phyloP scores from a whole-genome alignment of 2,888 invertebrate species.

The Xestobium rufovillosum region DNA sequence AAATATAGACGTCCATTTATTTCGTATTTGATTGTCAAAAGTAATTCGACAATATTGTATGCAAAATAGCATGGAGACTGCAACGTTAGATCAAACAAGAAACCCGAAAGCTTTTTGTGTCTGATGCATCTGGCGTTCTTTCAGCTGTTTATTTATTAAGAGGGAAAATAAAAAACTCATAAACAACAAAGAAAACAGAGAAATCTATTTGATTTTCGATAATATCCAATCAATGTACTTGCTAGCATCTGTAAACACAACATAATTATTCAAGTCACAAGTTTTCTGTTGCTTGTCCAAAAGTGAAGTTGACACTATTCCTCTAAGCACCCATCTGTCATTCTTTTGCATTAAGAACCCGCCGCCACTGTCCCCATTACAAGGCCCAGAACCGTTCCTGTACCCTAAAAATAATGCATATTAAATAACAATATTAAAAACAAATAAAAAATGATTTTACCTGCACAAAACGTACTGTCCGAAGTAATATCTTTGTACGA shows the following conservation, averaged over 20 bases:
- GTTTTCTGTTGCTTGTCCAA: conserved; percentile 11
- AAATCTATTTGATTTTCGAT: conserved; percentile 23
- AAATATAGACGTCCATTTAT: too few relatives aligned
- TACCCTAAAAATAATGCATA: conserved; percentile 14
- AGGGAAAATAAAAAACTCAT: too few relatives aligned
- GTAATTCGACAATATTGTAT: too few relatives aligned
- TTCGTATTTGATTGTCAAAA: too few relatives aligned
- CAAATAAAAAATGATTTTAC: conserved; percentile 19
- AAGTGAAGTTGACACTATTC: conserved; percentile 21
- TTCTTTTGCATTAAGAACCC: conserved; percentile 17
- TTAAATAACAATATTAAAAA: too few relatives aligned
- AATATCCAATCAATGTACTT: conserved; percentile 20
- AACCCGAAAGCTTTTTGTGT: too few relatives aligned
- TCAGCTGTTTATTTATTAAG: too few relatives aligned
- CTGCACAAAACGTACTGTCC: conserved; percentile 41
- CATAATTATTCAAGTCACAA: conserved; percentile 21
- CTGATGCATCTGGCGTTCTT: too few relatives aligned
- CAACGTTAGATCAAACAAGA: too few relatives aligned
- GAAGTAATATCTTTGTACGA: conserved; percentile 32
- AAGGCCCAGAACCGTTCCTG: conserved; percentile 20
- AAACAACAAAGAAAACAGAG: too few relatives aligned
- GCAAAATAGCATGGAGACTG: too few relatives aligned
- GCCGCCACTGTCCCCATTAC: conserved; percentile 24
- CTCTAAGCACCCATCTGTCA: conserved; percentile 21
- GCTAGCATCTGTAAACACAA: conserved; percentile 22